phyloP scores from a whole-genome alignment of 2,888 invertebrate genomes.

The Andrena bucephala region DNA sequence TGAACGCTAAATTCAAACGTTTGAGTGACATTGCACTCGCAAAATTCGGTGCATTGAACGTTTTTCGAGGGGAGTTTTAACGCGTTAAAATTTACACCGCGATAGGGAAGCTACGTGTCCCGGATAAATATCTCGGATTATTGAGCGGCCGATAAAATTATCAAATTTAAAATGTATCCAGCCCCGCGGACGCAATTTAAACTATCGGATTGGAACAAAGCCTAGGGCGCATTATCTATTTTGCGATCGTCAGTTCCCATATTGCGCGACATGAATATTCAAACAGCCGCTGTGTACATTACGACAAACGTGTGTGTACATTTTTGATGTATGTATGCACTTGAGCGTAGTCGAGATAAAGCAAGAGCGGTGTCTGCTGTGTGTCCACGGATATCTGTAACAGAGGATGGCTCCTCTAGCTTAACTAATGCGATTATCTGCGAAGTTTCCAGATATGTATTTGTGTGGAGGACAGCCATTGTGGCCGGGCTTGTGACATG shows the following conservation, averaged over 20 bases:
- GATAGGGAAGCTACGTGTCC: constrained; percentile 1
- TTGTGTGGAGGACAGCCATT: too few relatives aligned
- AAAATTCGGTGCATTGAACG: not conserved
- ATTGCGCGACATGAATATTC: constrained; percentile 66
- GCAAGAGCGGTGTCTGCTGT: constrained; percentile 23
- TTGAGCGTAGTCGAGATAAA: constrained; percentile 45
- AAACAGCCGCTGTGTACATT: constrained; percentile 46
- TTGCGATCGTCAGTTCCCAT: constrained; percentile 60
- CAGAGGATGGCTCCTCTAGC: not conserved
- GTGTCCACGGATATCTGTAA: constrained; percentile 51
- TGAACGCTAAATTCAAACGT: not conserved
- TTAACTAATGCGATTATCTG: not conserved
- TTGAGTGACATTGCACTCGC: constrained; percentile 10
- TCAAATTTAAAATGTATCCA: constrained; percentile 42
- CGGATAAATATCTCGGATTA: constrained; percentile 40
- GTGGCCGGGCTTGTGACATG: too few relatives aligned
- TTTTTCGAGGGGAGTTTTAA: constrained; percentile 15
- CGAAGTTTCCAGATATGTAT: too few relatives aligned
- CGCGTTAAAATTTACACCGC: constrained; percentile 23
- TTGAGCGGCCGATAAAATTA: constrained; percentile 50
- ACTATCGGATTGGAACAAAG: constrained; percentile 47
- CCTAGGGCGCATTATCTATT: constrained; percentile 56
- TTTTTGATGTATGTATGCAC: constrained; percentile 57
- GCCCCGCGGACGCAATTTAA: constrained; percentile 23
- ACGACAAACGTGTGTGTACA: constrained; percentile 48